phyloP scores from a whole-genome alignment of 2,797 vertebrate species.

The Spondyliosoma cantharus region DNA sequence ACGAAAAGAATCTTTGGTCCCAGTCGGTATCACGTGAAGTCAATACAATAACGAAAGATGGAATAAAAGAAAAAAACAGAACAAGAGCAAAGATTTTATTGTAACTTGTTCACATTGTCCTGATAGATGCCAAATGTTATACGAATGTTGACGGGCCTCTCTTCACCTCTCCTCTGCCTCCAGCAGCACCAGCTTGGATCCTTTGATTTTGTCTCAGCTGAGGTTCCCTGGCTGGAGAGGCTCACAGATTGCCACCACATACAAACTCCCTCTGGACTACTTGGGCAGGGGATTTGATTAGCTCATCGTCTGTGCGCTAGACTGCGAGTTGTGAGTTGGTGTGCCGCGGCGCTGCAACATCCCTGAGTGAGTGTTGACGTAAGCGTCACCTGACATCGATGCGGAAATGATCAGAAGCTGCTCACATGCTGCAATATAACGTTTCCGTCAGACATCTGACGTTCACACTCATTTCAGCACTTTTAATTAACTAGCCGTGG shows the following conservation, averaged over 20 bases:
- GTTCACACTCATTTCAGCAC: conserved; percentile 11
- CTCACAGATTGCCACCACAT: conserved; percentile 67
- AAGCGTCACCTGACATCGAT: conserved; percentile 33
- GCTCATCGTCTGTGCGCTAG: conserved; percentile 60
- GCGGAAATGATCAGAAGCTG: conserved; percentile 34
- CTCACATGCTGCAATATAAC: conserved; percentile 22
- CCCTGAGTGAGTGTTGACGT: conserved; percentile 40
- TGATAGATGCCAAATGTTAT: not conserved
- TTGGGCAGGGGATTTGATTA: conserved; percentile 67
- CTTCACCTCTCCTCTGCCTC: conserved; percentile 47
- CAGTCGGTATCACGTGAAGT: not conserved
- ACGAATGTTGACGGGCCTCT: conserved; percentile 8
- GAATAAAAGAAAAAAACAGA: not conserved
- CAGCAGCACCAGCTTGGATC: conserved; percentile 54
- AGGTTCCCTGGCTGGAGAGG: conserved; percentile 62
- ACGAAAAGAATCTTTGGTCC: not conserved
- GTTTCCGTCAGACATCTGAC: conserved; percentile 3
- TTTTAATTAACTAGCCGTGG: conserved; percentile 43
- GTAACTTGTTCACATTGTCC: conserved; percentile 1
- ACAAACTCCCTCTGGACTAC: conserved; percentile 65
- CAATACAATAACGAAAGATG: not conserved
- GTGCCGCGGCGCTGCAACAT: conserved; percentile 46
- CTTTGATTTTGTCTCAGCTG: conserved; percentile 72
- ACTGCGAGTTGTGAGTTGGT: conserved; percentile 41
- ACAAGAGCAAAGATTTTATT: conserved; percentile 1